phyloP scores from a whole-genome alignment of 1,140 invertebrate genomes.

The Sogatella furcifera region DNA sequence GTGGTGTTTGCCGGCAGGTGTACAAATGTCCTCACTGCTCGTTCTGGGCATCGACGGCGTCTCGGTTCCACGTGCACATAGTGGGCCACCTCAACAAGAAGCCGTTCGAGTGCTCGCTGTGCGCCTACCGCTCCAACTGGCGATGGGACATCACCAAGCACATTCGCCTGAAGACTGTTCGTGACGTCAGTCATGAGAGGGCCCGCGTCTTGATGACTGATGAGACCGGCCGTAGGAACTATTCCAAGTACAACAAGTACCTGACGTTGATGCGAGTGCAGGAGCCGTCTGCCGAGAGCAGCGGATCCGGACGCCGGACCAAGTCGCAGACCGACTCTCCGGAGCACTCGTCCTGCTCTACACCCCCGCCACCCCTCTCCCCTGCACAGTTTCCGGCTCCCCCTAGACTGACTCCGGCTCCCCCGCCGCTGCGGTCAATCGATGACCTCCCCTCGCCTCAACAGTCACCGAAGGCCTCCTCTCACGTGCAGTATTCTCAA shows the following conservation, averaged over 20 bases:
- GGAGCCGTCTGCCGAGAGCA: constrained; percentile 28
- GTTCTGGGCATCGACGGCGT: constrained; percentile 80
- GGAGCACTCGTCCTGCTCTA: constrained; percentile 10
- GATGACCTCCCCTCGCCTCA: constrained; percentile 27
- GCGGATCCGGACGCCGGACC: constrained; percentile 14
- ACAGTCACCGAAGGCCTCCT: constrained; percentile 20
- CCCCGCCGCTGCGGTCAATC: not conserved
- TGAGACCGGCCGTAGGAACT: constrained; percentile 80
- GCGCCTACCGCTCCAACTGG: constrained; percentile 88
- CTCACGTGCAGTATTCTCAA: not conserved
- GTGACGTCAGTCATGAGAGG: constrained; percentile 64
- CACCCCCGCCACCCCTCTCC: not conserved
- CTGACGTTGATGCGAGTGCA: constrained; percentile 57
- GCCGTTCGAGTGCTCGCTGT: constrained; percentile 89
- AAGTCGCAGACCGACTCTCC: constrained; percentile 7
- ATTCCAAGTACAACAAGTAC: constrained; percentile 85
- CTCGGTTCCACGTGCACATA: constrained; percentile 84
- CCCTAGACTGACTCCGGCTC: constrained; percentile 15
- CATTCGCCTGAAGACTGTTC: constrained; percentile 75
- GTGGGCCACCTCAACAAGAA: constrained; percentile 86
- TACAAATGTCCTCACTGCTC: constrained; percentile 84
- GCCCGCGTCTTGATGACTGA: constrained; percentile 81
- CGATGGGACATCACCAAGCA: constrained; percentile 94
- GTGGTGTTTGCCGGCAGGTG: constrained; percentile 31
- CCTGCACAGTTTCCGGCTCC: constrained; percentile 6